Percentiles rank a stretch among this genome's conserved stretches.
Conservation (phyloP, 37 sponge, comb jelly and placozoan genomes). For the Spongia lamella region DNA sequence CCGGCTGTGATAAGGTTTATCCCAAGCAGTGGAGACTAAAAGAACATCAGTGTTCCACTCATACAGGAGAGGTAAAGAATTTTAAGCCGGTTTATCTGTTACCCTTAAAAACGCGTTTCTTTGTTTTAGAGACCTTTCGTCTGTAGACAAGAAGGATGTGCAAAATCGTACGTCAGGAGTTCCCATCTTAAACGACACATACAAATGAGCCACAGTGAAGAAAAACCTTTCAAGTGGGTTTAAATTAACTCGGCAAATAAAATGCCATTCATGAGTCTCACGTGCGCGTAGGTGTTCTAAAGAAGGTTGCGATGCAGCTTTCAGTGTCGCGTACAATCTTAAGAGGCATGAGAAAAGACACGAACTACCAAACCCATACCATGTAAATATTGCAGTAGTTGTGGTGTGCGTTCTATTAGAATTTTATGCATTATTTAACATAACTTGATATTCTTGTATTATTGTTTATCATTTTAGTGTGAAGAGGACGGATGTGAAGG, state of each 20-base stretch:
- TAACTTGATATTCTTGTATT: slow-evolving; percentile 2
- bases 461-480: slow-evolving; percentile 36
- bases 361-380: slow-evolving; percentile 38
- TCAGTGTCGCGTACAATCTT: slow-evolving; percentile 34
- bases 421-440: neutral
- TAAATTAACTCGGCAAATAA: neutral
- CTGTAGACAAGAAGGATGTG: slow-evolving; percentile 53
- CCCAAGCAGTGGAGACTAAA: slow-evolving; percentile 62
- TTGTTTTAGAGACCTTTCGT: slow-evolving; percentile 24
- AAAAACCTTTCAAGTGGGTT: slow-evolving; percentile 15
- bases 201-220: slow-evolving; percentile 17
- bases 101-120: neutral
- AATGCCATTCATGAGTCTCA: neutral
- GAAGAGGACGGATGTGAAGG: slow-evolving; percentile 41
- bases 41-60: slow-evolving; percentile 60
- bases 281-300: slow-evolving; percentile 42
- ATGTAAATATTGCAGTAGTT: too few relatives aligned
- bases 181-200: slow-evolving; percentile 65
- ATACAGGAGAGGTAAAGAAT: slow-evolving; percentile 61
- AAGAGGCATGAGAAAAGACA: slow-evolving; percentile 56
- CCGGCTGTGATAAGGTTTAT: slow-evolving; percentile 44
- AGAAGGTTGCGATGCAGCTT: slow-evolving; percentile 47
- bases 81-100: neutral
- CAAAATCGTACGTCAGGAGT: slow-evolving; percentile 48
- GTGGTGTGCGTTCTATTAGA: too few relatives aligned